phyloP scores from a whole-genome alignment of 2,113 vertebrate genomes.

The Oryzias celebensis region DNA sequence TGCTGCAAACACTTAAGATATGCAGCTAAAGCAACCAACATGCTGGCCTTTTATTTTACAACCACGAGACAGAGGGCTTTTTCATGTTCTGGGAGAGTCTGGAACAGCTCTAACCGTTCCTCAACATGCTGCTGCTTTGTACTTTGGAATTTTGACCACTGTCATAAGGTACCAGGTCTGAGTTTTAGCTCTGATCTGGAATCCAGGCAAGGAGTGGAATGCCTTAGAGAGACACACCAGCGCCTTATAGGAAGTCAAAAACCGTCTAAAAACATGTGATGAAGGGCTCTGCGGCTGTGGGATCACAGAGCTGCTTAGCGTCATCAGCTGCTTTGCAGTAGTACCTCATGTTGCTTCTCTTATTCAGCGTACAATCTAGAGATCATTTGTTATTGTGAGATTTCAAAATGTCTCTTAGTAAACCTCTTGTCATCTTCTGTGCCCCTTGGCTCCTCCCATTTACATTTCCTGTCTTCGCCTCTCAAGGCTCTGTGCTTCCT shows the following conservation, averaged over 20 bases:
- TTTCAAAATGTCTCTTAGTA: conserved; percentile 13
- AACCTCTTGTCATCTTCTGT: conserved; percentile 11
- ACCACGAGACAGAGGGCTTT: conserved; percentile 64
- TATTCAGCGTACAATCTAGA: conserved; percentile 20
- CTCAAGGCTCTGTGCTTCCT: conserved; percentile 37
- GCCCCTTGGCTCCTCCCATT: conserved; percentile 7
- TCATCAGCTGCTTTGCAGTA: conserved; percentile 8
- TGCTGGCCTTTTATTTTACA: conserved; percentile 62
- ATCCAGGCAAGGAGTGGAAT: conserved; percentile 7
- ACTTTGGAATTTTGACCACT: conserved; percentile 58
- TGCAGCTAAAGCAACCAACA: conserved; percentile 73
- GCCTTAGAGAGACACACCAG: conserved; percentile 3
- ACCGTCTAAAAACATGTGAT: too few relatives aligned
- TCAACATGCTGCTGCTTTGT: conserved; percentile 68
- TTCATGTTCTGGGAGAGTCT: conserved; percentile 59
- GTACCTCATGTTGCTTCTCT: conserved; percentile 7
- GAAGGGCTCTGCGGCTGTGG: too few relatives aligned
- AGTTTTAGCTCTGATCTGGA: conserved; percentile 47
- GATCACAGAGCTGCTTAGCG: background rate
- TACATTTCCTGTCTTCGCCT: conserved; percentile 33
- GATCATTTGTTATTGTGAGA: conserved; percentile 14
- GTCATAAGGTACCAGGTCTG: conserved; percentile 51
- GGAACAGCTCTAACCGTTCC: conserved; percentile 74
- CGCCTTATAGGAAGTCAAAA: conserved; percentile 44
- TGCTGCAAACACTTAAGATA: conserved; percentile 66